Evolutionary conservation across 2,113 vertebrate genomes (phyloP).

Genomic region (Bubalus kerabau): DNA sequence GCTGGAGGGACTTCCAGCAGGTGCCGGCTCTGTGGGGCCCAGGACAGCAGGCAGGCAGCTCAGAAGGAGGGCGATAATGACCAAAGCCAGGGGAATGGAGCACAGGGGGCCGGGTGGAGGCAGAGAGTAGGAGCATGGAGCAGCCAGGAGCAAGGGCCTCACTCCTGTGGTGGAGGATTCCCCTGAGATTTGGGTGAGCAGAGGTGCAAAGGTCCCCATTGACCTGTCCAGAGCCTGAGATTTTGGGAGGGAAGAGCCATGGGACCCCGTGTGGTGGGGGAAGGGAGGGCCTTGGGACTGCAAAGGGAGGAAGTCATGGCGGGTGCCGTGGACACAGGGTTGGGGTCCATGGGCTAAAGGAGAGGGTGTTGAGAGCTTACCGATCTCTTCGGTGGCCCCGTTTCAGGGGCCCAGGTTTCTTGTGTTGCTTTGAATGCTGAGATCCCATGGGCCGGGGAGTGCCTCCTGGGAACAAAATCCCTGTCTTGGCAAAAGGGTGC

Average conservation of each 20-base stretch:
- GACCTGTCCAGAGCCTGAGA: not conserved
- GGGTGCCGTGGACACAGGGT: not conserved
- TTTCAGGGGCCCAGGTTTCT: constrained; percentile 66
- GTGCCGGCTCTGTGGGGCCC: not conserved
- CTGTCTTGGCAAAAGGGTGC: constrained; percentile 59
- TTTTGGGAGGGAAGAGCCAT: not conserved
- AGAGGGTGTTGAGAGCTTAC: constrained; percentile 49
- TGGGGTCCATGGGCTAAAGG: not conserved
- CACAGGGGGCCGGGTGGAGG: not conserved
- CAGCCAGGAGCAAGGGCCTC: not conserved
- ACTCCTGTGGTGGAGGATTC: accelerated
- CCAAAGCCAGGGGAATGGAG: not conserved
- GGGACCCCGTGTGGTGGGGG: not conserved
- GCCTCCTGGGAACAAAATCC: constrained; percentile 71
- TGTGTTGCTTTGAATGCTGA: constrained; percentile 69
- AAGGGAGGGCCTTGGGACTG: not conserved
- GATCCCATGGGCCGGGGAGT: constrained; percentile 66
- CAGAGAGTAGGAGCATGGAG: not conserved
- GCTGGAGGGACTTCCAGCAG: not conserved
- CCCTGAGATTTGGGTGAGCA: not conserved
- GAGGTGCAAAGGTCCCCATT: not conserved
- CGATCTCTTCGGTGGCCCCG: constrained; percentile 63
- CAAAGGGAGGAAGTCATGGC: not conserved
- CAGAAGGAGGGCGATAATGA: not conserved
- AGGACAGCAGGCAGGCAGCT: not conserved